Evolutionary conservation across 2,113 vertebrate genomes (phyloP).

Genomic region (Nannobrachium achirus): DNA sequence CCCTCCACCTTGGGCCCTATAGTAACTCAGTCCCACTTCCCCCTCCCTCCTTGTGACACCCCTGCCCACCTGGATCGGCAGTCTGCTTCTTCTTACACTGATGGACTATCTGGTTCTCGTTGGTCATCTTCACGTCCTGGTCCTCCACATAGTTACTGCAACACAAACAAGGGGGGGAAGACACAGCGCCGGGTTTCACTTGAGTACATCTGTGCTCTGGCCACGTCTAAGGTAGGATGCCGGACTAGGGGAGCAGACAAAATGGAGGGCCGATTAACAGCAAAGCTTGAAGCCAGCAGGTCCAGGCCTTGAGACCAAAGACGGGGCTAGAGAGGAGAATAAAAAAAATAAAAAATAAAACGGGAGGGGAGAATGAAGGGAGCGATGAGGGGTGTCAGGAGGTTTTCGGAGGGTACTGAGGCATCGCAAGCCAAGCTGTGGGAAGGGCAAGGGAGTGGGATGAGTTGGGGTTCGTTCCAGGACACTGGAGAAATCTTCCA

Average conservation of each 20-base stretch:
- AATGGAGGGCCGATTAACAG: constrained; percentile 30
- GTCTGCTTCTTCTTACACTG: constrained; percentile 85
- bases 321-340: constrained; percentile 6
- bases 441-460: constrained; percentile 25
- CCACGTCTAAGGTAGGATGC: not conserved
- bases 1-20: too few species aligned
- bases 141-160: constrained; percentile 88
- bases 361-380: not conserved
- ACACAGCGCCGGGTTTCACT: not conserved
- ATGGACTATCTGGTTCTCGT: constrained; percentile 91
- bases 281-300: constrained; percentile 37
- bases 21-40: too few species aligned
- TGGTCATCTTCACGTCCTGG: constrained; percentile 95
- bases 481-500: constrained; percentile 33
- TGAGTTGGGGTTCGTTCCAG: constrained; percentile 21
- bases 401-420: not conserved
- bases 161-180: constrained; percentile 41
- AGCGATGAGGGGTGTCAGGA: not conserved
- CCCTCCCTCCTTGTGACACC: too few species aligned
- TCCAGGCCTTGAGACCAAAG: constrained; percentile 29
- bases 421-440: constrained; percentile 32
- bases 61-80: constrained; percentile 89
- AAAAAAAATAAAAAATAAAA: not conserved
- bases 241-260: constrained; percentile 1
- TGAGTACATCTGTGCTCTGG: not conserved